These are phyloP conservation scores for Fragum sueziense DNA, from an alignment of 2,888 invertebrate genomes.

Conservation along the genomic window DNA sequence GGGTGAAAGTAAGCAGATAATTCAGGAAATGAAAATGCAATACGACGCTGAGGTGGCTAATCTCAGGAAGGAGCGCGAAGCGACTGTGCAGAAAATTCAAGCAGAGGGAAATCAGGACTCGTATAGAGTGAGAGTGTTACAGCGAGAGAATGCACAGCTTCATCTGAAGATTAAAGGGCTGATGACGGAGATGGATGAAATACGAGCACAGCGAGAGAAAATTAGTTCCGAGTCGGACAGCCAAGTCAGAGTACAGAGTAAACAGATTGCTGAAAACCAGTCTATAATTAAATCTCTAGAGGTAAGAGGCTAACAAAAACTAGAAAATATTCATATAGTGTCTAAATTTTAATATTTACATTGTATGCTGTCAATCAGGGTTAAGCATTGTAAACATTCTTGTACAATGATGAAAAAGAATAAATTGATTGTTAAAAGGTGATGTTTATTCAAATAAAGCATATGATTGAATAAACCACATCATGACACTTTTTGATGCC, in stretches of 20 bases:
- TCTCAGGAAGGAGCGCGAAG: constrained; percentile 79
- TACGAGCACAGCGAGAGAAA: constrained; percentile 78
- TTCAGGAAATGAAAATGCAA: constrained; percentile 78
- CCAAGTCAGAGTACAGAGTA: constrained; percentile 76
- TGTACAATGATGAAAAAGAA: too few species aligned
- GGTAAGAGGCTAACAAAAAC: too few species aligned
- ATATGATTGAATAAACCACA: too few species aligned
- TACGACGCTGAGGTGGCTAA: constrained; percentile 81
- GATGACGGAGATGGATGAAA: constrained; percentile 80
- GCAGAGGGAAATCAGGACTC: constrained; percentile 74
- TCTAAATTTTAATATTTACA: too few species aligned
- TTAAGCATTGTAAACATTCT: too few species aligned
- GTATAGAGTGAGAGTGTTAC: constrained; percentile 74
- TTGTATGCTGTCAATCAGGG: too few species aligned
- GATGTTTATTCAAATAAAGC: too few species aligned
- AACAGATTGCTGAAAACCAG: constrained; percentile 78
- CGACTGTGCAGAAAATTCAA: constrained; percentile 73
- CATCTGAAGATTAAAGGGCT: constrained; percentile 78
- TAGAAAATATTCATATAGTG: too few species aligned
- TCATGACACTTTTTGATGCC: too few species aligned
- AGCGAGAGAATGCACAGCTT: constrained; percentile 80
- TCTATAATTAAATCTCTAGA: constrained; percentile 78
- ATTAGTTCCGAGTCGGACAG: constrained; percentile 77
- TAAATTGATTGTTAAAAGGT: too few species aligned
- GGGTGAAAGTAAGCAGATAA: constrained; percentile 72